Conservation (phyloP, 2,888 invertebrate genomes). For the Uloborus plumipes region DNA sequence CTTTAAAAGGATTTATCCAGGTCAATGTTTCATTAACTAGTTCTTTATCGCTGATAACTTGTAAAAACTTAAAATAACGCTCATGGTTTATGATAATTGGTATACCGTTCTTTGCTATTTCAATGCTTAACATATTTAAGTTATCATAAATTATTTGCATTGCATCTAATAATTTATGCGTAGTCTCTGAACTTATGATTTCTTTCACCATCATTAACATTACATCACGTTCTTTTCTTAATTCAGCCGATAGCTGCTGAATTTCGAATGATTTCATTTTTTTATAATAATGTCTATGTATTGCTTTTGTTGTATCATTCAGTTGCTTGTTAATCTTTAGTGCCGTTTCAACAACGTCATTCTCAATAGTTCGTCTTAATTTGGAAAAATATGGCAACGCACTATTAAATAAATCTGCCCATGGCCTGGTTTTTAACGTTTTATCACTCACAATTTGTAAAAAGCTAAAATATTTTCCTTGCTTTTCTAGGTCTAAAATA, state of each 20-base stretch:
- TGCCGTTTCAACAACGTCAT: not conserved
- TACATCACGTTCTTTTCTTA: not conserved
- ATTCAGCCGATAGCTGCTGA: not conserved
- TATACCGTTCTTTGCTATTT: not conserved
- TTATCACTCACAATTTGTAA: constrained; percentile 20
- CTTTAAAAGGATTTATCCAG: no score
- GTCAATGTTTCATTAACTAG: not conserved
- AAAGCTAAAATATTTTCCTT: constrained; percentile 16
- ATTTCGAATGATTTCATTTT: constrained; percentile 24
- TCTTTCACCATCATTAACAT: not conserved
- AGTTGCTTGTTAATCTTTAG: not conserved
- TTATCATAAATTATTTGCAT: no score
- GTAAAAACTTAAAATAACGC: not conserved
- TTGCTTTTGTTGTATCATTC: not conserved
- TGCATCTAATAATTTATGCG: not conserved
- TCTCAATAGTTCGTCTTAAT: not conserved
- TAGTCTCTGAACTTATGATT: not conserved
- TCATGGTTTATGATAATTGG: not conserved
- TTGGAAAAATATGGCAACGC: not conserved
- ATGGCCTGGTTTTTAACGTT: not conserved
- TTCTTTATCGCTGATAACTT: not conserved
- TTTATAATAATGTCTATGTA: constrained; percentile 1
- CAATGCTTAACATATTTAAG: not conserved
- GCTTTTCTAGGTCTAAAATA: not conserved
- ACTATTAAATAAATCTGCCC: not conserved